Evolutionary conservation across 1,140 invertebrate species (phyloP).

Genomic region (Stenopsyche tienmushanensis): DNA sequence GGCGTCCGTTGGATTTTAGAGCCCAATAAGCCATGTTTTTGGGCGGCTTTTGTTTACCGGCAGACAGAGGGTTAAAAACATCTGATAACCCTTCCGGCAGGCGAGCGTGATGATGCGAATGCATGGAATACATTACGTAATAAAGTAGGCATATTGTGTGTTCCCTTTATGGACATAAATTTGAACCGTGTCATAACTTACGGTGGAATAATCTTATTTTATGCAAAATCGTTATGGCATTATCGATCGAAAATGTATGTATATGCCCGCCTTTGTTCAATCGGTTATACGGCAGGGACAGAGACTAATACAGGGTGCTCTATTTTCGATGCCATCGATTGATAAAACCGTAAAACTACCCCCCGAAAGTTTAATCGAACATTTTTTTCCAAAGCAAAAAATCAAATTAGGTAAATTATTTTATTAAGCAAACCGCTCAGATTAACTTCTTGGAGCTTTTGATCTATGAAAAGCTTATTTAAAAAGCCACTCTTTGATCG

Average conservation of each 20-base stretch:
- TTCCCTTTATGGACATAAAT: constrained; percentile 38
- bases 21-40: too few species aligned
- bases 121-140: constrained; percentile 39
- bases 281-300: background rate
- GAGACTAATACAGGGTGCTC: background rate
- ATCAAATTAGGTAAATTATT: background rate
- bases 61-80: constrained; percentile 13
- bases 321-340: too few species aligned
- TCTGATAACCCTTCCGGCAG: constrained; percentile 25
- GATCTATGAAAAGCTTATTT: too few species aligned
- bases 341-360: too few species aligned
- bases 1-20: too few species aligned
- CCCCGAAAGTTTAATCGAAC: too few species aligned
- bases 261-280: constrained; percentile 33
- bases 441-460: too few species aligned
- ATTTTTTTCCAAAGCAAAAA: too few species aligned
- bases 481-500: too few species aligned
- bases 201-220: constrained; percentile 42
- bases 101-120: constrained; percentile 35
- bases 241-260: constrained; percentile 39
- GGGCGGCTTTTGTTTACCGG: too few species aligned
- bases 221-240: constrained; percentile 42
- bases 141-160: constrained; percentile 40
- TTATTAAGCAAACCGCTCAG: background rate
- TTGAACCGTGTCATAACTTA: constrained; percentile 40